Conservation (phyloP, 2,888 invertebrate species). For the Xestoiulus laeticollis region DNA sequence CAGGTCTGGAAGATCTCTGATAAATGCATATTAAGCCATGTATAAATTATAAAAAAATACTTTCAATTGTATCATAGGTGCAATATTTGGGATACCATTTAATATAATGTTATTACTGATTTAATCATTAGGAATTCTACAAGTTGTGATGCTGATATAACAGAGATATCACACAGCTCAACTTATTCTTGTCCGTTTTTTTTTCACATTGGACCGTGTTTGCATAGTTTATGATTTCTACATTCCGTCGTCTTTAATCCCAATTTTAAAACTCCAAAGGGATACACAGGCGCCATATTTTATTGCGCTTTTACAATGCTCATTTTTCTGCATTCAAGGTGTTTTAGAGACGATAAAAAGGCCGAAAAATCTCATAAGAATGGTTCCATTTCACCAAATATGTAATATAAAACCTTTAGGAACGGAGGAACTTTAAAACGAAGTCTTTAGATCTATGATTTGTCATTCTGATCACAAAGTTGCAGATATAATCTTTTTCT, state of each 20-base stretch:
- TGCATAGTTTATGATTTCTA: not conserved
- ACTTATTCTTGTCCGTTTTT: not conserved
- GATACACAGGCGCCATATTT: not conserved
- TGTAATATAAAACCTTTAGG: conserved; percentile 29
- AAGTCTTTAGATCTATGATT: conserved; percentile 5
- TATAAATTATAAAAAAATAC: too few species aligned
- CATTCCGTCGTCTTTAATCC: conserved; percentile 34
- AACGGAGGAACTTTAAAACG: not conserved
- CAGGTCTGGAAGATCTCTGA: too few species aligned
- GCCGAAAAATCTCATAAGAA: conserved; percentile 28
- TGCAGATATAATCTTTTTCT: conserved; percentile 30
- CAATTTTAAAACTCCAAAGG: not conserved
- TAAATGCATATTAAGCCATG: too few species aligned
- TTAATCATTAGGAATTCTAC: too few species aligned
- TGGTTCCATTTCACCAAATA: conserved; percentile 29
- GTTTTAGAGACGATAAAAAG: conserved; percentile 13
- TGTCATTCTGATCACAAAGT: conserved; percentile 34
- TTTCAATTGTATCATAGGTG: too few species aligned
- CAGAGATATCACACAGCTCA: not conserved
- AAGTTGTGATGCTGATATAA: not conserved
- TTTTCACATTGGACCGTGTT: not conserved
- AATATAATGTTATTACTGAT: too few species aligned
- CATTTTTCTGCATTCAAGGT: conserved; percentile 33
- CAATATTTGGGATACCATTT: too few species aligned
- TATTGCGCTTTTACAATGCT: conserved; percentile 28